Evolutionary conservation across 2,113 vertebrate species (phyloP), one percentile per base, ranked within the genome.

Genomic region (Apodemus sylvaticus): DNA sequence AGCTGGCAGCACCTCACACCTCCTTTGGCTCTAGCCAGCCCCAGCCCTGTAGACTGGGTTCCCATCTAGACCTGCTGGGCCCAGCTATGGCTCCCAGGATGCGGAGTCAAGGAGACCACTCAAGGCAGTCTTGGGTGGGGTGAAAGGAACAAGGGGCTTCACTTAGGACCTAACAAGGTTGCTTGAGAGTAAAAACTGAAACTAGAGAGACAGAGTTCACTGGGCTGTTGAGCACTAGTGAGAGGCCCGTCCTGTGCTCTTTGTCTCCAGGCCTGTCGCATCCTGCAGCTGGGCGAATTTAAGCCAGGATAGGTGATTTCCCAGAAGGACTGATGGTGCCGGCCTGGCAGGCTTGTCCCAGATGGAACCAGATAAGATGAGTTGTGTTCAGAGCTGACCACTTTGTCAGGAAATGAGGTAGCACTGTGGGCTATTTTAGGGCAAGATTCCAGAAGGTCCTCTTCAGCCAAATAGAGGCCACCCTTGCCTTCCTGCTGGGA

Each of bases 271-370:
- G 97, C 97, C 97, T 64, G 95, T 96, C 93, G 96, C 98, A 98
- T 97, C 98, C 98, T 97, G 97, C 70, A 64, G 70, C 93, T 51
- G 34, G 98, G 97, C 93, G 92, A 95, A 96, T 76, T 97, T 97
- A 91, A 95, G 98, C 94, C 96, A 97, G 98, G 98, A 98, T 98
- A 86, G 96, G 96, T 95, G 97, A 96, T 97, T 98, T 98, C 98
- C 98, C 94, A 97, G 94, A 97, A 97, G 95, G 96, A 97, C 93
- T 94, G 97, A 98, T 79, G 97, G 96, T 97, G 96, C 97, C 97
- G 96, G 92, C 95, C 66, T 97, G 98, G 97, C 95, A 87, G 98
- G 92, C 96, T 96, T 90, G 96, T 92, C 94, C 66, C 96, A 97
- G 98, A 98, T 98, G 98, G 97, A 88, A 96, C 73, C 58, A 96